phyloP scores from a whole-genome alignment of 2,113 vertebrate species.

The Murina feae region DNA sequence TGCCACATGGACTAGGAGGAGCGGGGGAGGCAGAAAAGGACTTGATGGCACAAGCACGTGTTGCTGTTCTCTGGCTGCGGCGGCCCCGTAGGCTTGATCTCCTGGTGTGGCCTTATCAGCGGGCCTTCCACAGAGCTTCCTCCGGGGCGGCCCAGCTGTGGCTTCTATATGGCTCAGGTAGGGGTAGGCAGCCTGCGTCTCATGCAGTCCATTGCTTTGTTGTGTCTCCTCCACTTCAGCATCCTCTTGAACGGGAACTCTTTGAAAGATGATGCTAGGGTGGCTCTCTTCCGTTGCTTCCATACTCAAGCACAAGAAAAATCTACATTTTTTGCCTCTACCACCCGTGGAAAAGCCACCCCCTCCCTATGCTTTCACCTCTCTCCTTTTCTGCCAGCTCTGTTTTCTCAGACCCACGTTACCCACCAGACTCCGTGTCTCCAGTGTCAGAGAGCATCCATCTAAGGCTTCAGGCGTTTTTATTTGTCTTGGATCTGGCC shows the following conservation, averaged over 20 bases:
- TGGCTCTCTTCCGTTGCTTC: not conserved
- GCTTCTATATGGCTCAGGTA: not conserved
- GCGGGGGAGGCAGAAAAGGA: not conserved
- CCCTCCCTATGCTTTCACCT: not conserved
- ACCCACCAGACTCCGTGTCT: not conserved
- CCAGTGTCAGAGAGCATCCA: not conserved
- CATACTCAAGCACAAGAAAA: not conserved
- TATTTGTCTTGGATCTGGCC: not conserved
- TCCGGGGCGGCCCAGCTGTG: not conserved
- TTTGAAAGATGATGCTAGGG: not conserved
- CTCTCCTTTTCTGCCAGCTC: not conserved
- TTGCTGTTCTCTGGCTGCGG: not conserved
- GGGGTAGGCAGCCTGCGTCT: not conserved
- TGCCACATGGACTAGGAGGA: fast-evolving
- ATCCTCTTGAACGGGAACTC: not conserved
- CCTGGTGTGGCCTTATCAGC: not conserved
- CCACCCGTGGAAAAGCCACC: not conserved
- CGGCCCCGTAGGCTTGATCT: not conserved
- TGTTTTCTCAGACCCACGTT: not conserved
- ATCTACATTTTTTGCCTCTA: not conserved
- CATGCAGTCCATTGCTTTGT: not conserved
- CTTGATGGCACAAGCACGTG: not conserved
- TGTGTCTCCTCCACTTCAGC: not conserved
- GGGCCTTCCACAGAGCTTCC: not conserved
- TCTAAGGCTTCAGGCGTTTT: not conserved